Conservation (phyloP, 2,888 invertebrate genomes). For the Glomeris marginata region DNA sequence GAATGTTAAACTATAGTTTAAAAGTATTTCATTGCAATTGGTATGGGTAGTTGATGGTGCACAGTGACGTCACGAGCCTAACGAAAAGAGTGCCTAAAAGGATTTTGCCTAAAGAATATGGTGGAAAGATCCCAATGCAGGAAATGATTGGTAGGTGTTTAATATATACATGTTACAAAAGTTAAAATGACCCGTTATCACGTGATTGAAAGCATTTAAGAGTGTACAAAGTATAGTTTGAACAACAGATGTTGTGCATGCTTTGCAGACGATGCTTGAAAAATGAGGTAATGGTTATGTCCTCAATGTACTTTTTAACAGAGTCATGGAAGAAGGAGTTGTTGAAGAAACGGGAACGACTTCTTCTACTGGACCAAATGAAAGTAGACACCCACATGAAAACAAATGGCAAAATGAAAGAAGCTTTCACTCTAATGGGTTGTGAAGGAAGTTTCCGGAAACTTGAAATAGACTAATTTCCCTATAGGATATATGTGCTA, state of each 20-base stretch:
- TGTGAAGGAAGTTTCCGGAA: no score
- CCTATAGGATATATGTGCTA: no score
- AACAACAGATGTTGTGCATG: not conserved
- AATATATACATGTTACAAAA: not conserved
- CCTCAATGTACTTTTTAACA: constrained; percentile 1
- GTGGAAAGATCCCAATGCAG: constrained; percentile 63
- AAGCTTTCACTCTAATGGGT: no score
- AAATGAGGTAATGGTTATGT: no score
- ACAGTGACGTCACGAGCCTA: constrained; percentile 56
- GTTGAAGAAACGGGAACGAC: constrained; percentile 15
- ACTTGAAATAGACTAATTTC: no score
- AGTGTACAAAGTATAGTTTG: constrained; percentile 26
- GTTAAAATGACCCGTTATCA: no score
- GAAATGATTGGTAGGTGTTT: constrained; percentile 61
- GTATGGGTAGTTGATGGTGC: constrained; percentile 41
- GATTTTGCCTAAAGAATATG: constrained; percentile 66
- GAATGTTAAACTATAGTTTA: not conserved
- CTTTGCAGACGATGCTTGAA: no score
- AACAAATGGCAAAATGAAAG: not conserved
- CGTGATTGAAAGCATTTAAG: constrained; percentile 76
- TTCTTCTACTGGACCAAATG: constrained; percentile 18
- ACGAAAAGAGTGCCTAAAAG: constrained; percentile 52
- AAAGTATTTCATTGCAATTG: constrained; percentile 27
- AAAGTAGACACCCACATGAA: constrained; percentile 11
- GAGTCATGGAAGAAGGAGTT: constrained; percentile 17